Conservation (phyloP, 1,140 invertebrate genomes). For the Chionoecetes opilio region DNA sequence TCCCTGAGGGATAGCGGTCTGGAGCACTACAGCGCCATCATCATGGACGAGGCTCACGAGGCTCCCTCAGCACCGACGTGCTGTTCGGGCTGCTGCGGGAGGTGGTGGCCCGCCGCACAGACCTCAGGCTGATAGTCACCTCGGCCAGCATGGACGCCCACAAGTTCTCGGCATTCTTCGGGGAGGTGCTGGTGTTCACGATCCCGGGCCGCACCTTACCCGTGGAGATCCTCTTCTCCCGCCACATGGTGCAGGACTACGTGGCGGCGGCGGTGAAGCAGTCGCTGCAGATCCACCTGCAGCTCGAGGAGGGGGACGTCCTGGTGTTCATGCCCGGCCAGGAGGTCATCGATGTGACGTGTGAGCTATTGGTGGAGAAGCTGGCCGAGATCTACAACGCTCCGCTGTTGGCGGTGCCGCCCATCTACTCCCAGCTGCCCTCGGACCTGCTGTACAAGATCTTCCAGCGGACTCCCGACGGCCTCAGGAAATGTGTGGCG, state of each 20-base stretch:
- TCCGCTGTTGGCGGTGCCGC: slow-evolving; percentile 96
- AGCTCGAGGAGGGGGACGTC: slow-evolving; percentile 94
- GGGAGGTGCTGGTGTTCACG: slow-evolving; percentile 97
- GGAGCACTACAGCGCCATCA: slow-evolving; percentile 97
- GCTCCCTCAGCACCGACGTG: slow-evolving; percentile 98
- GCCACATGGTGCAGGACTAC: slow-evolving; percentile 99
- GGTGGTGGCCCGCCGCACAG: slow-evolving; percentile 95
- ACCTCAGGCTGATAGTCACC: slow-evolving; percentile 99
- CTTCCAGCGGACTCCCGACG: slow-evolving; percentile 97
- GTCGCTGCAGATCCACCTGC: slow-evolving; percentile 97
- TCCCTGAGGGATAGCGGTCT: slow-evolving; percentile 97
- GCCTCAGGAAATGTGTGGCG: slow-evolving; percentile 97
- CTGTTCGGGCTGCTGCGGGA: slow-evolving; percentile 98
- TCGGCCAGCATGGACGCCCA: slow-evolving; percentile 99
- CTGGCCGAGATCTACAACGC: slow-evolving; percentile 96
- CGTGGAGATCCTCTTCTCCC: slow-evolving; percentile 96
- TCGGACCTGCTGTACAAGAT: slow-evolving; percentile 99
- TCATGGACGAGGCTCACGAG: slow-evolving; percentile 99
- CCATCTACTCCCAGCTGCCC: slow-evolving; percentile 99
- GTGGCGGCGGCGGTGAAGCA: slow-evolving; percentile 99
- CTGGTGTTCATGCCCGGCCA: slow-evolving; percentile 99
- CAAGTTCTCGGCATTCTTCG: slow-evolving; percentile 99
- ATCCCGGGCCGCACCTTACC: slow-evolving; percentile 99
- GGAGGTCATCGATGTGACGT: slow-evolving; percentile 99
- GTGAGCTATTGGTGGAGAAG: slow-evolving; percentile 96